Conservation (phyloP, 2,888 invertebrate genomes). For the Drosophila austrosaltans region DNA sequence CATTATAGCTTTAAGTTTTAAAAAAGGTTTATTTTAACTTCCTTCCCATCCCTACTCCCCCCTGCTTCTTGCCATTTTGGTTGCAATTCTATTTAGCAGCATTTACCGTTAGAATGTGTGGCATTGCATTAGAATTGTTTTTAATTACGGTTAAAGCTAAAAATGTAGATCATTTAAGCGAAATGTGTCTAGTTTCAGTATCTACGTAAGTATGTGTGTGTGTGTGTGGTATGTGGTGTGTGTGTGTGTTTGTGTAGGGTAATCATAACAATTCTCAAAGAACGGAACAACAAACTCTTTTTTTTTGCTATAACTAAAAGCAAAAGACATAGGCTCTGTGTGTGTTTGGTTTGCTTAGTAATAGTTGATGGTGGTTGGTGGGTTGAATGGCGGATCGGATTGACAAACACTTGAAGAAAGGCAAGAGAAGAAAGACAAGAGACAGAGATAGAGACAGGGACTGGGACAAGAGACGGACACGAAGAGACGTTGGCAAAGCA, state of each 20-base stretch:
- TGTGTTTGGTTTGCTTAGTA: not conserved
- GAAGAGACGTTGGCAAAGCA: constrained; percentile 33
- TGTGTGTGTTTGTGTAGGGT: constrained; percentile 20
- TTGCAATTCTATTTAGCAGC: constrained; percentile 1
- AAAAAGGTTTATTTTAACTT: no score
- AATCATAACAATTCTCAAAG: constrained; percentile 24
- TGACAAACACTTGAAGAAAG: constrained; percentile 62
- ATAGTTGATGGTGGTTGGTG: constrained; percentile 26
- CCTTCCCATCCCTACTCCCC: no score
- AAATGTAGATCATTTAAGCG: constrained; percentile 65
- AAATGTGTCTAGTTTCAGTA: constrained; percentile 20
- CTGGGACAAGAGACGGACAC: not conserved
- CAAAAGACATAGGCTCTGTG: constrained; percentile 54
- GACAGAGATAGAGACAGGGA: not conserved
- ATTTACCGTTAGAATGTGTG: constrained; percentile 55
- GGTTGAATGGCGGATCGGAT: constrained; percentile 39
- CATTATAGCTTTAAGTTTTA: not conserved
- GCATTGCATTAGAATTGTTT: constrained; percentile 40
- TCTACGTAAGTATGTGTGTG: not conserved
- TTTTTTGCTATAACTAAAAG: not conserved
- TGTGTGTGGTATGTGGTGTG: constrained; percentile 1
- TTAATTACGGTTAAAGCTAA: constrained; percentile 62
- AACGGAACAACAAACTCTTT: constrained; percentile 18
- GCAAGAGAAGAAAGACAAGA: constrained; percentile 52
- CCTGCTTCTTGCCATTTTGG: not conserved